Evolutionary conservation across 2,113 vertebrate genomes (phyloP).

Genomic region (Eidolon helvum): DNA sequence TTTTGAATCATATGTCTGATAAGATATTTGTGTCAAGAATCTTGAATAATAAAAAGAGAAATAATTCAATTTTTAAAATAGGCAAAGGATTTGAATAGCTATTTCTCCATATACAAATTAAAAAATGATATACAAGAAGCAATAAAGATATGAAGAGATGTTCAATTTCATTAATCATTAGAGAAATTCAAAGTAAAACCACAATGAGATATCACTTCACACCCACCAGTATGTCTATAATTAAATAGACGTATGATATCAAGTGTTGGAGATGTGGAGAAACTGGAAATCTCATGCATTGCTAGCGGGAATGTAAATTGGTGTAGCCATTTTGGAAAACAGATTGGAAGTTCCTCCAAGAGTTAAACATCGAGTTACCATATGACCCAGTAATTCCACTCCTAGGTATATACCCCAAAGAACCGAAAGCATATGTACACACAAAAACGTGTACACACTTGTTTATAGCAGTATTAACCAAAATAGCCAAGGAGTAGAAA

Average conservation of each 20-base stretch:
- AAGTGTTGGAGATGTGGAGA: neutral
- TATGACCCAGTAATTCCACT: neutral
- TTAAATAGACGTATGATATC: neutral
- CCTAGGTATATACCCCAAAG: neutral
- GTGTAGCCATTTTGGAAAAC: neutral
- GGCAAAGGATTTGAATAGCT: neutral
- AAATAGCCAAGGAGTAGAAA: neutral
- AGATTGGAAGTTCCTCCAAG: neutral
- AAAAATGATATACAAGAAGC: neutral
- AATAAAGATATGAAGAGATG: neutral
- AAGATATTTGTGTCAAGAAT: neutral
- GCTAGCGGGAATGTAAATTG: neutral
- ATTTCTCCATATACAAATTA: conserved; percentile 2
- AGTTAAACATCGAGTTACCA: neutral
- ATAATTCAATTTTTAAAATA: neutral
- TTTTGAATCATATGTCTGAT: neutral
- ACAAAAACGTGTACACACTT: neutral
- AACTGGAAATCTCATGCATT: neutral
- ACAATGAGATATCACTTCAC: neutral
- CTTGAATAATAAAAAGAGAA: neutral
- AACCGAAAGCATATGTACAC: neutral
- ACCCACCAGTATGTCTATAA: neutral
- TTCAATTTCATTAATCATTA: neutral
- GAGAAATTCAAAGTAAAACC: conserved; percentile 21
- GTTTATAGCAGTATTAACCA: neutral